phyloP scores from a whole-genome alignment of 2,888 invertebrate species.

The Standfussiana lucernea region DNA sequence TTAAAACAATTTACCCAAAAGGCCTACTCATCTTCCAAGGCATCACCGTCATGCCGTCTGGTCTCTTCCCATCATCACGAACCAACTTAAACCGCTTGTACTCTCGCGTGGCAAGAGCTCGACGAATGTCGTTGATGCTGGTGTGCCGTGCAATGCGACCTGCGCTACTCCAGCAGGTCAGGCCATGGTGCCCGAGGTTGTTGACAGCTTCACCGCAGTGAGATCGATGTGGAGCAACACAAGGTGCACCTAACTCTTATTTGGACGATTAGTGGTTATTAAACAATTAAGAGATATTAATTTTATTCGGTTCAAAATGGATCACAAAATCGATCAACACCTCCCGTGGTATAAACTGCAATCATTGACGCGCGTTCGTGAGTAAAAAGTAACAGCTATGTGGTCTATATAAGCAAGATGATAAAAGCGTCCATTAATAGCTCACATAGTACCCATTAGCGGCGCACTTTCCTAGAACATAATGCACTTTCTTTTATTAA shows the following conservation, averaged over 20 bases:
- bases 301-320: not conserved
- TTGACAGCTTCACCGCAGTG: no score
- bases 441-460: constrained; percentile 58
- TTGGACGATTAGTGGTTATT: not conserved
- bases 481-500: constrained; percentile 57
- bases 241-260: not conserved
- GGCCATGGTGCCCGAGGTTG: no score
- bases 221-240: no score
- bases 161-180: no score
- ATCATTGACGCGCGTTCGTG: not conserved
- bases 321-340: not conserved
- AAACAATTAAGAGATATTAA: not conserved
- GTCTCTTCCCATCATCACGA: no score
- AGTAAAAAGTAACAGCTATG: not conserved
- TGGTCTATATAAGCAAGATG: constrained; percentile 7
- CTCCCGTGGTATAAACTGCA: not conserved
- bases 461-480: constrained; percentile 52
- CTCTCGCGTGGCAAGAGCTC: no score
- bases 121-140: no score
- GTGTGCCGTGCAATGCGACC: no score
- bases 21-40: no score
- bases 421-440: constrained; percentile 35
- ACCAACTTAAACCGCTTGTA: no score
- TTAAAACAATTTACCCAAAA: not conserved
- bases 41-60: no score